Conservation (phyloP, 1,140 invertebrate species). For the Chelonus insularis region DNA sequence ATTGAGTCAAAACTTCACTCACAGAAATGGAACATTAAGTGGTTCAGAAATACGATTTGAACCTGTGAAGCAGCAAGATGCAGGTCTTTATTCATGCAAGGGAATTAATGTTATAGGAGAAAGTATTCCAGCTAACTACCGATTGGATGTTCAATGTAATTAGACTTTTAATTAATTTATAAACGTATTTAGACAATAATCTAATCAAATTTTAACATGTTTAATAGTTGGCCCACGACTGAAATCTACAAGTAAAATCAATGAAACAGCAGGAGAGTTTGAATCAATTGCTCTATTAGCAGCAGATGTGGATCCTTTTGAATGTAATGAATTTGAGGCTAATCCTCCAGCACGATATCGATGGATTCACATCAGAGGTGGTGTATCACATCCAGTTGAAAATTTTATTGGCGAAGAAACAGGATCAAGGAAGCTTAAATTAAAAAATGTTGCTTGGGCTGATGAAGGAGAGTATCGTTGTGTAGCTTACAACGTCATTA, state of each 20-base stretch:
- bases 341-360: constrained; percentile 78
- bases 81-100: constrained; percentile 79
- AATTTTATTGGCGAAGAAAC: constrained; percentile 41
- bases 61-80: constrained; percentile 68
- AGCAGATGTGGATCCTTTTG: constrained; percentile 73
- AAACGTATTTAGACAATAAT: constrained; percentile 70
- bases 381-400: constrained; percentile 44
- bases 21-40: constrained; percentile 43
- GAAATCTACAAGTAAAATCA: constrained; percentile 70
- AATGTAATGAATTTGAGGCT: constrained; percentile 78
- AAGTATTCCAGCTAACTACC: constrained; percentile 75
- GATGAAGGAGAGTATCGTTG: constrained; percentile 56
- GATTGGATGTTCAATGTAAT: constrained; percentile 88
- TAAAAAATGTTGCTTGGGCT: constrained; percentile 54
- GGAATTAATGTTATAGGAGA: constrained; percentile 79
- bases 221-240: constrained; percentile 75
- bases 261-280: constrained; percentile 63
- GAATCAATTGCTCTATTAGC: constrained; percentile 45
- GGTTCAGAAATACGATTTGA: constrained; percentile 69
- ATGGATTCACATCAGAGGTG: constrained; percentile 52
- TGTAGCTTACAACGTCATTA: constrained; percentile 54
- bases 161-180: constrained; percentile 34
- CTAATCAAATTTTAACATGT: neutral
- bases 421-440: constrained; percentile 39
- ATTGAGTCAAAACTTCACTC: constrained; percentile 34